phyloP scores from a whole-genome alignment of 2,888 invertebrate species.

The Meganola albula region DNA sequence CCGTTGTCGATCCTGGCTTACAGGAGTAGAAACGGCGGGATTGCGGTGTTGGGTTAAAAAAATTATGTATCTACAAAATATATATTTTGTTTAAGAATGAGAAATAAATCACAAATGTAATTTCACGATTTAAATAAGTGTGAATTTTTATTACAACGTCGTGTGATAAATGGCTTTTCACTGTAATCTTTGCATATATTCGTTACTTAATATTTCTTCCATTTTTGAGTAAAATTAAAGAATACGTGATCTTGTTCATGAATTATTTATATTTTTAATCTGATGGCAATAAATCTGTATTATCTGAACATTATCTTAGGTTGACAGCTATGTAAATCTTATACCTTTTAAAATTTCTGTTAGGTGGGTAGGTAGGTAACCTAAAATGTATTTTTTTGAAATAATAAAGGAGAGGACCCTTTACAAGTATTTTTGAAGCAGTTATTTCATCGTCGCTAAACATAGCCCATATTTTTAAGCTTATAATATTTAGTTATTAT shows the following conservation, averaged over 20 bases:
- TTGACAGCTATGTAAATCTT: conserved; percentile 39
- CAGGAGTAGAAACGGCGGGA: too few species aligned
- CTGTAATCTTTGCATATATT: background rate
- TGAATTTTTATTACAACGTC: background rate
- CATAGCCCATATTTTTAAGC: too few species aligned
- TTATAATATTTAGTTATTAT: too few species aligned
- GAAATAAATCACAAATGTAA: background rate
- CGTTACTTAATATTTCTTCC: background rate
- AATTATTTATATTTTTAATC: conserved; percentile 34
- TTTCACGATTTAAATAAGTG: conserved; percentile 1
- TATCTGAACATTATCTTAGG: conserved; percentile 34
- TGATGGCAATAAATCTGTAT: conserved; percentile 32
- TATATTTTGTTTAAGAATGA: conserved; percentile 2
- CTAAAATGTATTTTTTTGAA: too few species aligned
- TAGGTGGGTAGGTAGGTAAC: too few species aligned
- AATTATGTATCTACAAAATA: background rate
- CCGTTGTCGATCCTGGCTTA: too few species aligned
- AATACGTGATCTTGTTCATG: conserved; percentile 29
- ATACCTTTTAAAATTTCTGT: too few species aligned
- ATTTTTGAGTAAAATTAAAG: conserved; percentile 3
- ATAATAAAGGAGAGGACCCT: too few species aligned
- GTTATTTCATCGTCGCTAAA: too few species aligned
- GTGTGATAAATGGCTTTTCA: too few species aligned
- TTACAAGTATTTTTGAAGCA: too few species aligned
- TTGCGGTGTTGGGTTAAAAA: too few species aligned